Percentiles rank a stretch among this genome's conserved stretches.
Conservation (phyloP, 2,888 invertebrate species). For the Idaea dimidiata region DNA sequence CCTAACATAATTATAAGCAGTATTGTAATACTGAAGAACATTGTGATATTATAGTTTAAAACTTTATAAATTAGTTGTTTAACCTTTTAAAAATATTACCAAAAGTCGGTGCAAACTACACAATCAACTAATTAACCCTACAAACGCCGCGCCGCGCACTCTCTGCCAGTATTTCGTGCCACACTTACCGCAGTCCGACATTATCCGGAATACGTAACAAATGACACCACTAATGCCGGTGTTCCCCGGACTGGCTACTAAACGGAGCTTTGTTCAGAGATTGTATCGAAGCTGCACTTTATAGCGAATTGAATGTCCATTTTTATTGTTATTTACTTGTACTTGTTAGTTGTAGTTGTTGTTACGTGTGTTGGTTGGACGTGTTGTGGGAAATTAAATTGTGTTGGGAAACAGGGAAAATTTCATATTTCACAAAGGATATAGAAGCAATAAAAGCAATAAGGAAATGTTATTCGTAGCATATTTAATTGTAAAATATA, state of each 20-base stretch:
- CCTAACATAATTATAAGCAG: no score
- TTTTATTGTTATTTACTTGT: background rate
- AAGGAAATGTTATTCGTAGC: no score
- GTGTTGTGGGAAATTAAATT: background rate
- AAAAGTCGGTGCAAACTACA: background rate
- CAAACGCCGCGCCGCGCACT: background rate
- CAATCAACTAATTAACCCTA: background rate
- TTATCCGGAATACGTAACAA: background rate
- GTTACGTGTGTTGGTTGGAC: background rate
- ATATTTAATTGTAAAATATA: no score
- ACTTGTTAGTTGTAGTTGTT: background rate
- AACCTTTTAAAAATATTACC: background rate
- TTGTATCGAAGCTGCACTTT: background rate
- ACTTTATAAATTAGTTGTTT: no score
- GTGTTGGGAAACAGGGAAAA: background rate
- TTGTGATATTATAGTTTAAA: no score
- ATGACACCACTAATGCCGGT: background rate
- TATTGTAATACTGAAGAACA: no score
- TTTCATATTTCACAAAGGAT: background rate
- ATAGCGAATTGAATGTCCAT: slow-evolving; percentile 1
- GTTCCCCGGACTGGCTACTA: background rate
- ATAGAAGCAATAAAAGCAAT: no score
- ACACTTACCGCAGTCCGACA: background rate
- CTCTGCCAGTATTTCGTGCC: background rate
- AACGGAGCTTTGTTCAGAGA: background rate